Evolutionary conservation across 2,797 vertebrate species (phyloP), one percentile per base, ranked within the genome.

Genomic region (Varecia variegata): DNA sequence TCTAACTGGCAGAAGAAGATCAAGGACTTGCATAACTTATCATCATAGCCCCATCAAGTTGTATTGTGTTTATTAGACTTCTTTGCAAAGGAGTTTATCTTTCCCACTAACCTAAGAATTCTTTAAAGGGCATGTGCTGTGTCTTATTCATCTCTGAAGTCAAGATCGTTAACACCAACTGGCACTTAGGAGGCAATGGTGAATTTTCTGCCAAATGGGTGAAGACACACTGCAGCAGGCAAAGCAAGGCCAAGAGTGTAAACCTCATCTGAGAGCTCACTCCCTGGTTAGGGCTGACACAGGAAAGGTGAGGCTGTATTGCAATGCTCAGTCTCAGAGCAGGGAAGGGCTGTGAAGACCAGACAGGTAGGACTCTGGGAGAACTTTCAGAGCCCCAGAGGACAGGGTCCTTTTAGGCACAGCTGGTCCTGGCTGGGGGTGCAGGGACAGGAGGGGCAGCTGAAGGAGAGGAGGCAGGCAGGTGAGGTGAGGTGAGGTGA

Each of bases 111-210:
- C 88, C 25, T 84, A 84, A 77, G 18, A 65, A 47, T 73, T 76
- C 47, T 84, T 83, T 80, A 38, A 84, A 83, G n/a, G 62, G 35
- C 43, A 1, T 14, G 70, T 21, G 21, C 50, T 77, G 4, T 35
- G 17, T 45, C 52, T 88, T 30, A 74, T 23, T 85, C 47, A 76
- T 95, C n/a, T 90, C 52, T 76, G 73, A 96, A 94, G 18, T 52
- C n/a, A 30, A 81, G 67, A 47, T 73, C 30, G 21, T 79, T 56
- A 47, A 81, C 5, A 30, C 2, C 15, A 84, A 54, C 32, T 20
- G n/a, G 35, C 25, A 20, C 18, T 73, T 62, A 58, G 56, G 68
- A 79, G 76, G 56, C 11, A 30, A 21, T 84, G 40, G 47, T 30
- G 80, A 79, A 81, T 93, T 56, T 56, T 25, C 40, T 87, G 17